These are phyloP conservation scores for Xenopus laevis DNA, from an alignment of 2,113 vertebrate species.

Conservation along the genomic window DNA sequence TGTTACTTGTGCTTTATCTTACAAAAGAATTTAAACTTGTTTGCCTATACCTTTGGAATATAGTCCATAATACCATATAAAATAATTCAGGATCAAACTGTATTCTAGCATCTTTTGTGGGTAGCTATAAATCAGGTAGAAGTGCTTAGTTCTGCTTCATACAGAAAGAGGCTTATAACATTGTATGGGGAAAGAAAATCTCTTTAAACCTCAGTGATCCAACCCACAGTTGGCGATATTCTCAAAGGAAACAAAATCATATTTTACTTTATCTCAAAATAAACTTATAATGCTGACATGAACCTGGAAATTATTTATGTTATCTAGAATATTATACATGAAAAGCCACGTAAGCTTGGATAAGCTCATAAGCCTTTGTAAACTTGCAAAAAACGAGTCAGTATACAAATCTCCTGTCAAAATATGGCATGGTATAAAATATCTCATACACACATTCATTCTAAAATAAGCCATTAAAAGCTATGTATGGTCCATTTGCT, in stretches of 20 bases:
- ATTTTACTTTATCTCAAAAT: constrained; percentile 37
- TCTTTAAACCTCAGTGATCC: constrained; percentile 19
- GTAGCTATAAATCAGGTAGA: constrained; percentile 40
- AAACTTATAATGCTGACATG: constrained; percentile 43
- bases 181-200: constrained; percentile 42
- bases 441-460: constrained; percentile 20
- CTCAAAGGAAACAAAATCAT: constrained; percentile 44
- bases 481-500: constrained; percentile 34
- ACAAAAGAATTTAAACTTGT: background rate
- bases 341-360: constrained; percentile 43
- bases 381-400: constrained; percentile 43
- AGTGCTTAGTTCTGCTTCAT: constrained; percentile 44
- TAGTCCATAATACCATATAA: constrained; percentile 2
- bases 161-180: constrained; percentile 42
- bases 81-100: constrained; percentile 4
- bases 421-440: constrained; percentile 38
- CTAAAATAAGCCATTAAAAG: constrained; percentile 41
- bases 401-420: constrained; percentile 41
- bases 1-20: background rate
- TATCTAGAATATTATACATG: constrained; percentile 39
- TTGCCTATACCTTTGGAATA: background rate
- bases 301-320: constrained; percentile 43
- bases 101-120: background rate
- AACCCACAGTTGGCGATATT: constrained; percentile 15
- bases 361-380: constrained; percentile 48